phyloP scores from a whole-genome alignment of 2,113 vertebrate genomes.

The Lepidothrix coronata region DNA sequence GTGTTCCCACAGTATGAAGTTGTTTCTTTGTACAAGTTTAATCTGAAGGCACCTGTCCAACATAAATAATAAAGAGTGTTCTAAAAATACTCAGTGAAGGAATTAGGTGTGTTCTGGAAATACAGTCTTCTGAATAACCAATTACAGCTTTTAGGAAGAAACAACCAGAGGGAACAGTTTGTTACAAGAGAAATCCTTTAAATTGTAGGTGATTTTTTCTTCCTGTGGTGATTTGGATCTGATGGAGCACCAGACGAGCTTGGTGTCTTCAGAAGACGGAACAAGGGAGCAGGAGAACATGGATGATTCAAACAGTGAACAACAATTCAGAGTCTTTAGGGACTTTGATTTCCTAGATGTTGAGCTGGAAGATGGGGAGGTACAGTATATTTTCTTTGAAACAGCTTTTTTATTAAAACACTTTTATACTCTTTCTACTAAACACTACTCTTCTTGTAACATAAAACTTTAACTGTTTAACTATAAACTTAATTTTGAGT shows the following conservation, averaged over 20 bases:
- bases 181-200: slow-evolving; percentile 57
- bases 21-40: slow-evolving; percentile 71
- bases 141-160: slow-evolving; percentile 61
- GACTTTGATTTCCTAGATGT: slow-evolving; percentile 99
- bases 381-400: slow-evolving; percentile 68
- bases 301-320: slow-evolving; percentile 95
- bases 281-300: slow-evolving; percentile 91
- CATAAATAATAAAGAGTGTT: slow-evolving; percentile 81
- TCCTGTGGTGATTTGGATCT: slow-evolving; percentile 97
- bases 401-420: background rate
- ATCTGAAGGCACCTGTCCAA: slow-evolving; percentile 83
- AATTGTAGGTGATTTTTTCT: slow-evolving; percentile 93
- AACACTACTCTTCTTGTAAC: slow-evolving; percentile 15
- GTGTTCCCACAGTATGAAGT: slow-evolving; percentile 66
- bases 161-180: slow-evolving; percentile 39
- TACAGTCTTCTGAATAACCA: slow-evolving; percentile 61
- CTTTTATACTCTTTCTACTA: slow-evolving; percentile 15
- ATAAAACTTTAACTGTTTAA: slow-evolving; percentile 14
- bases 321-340: slow-evolving; percentile 96
- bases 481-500: slow-evolving; percentile 30
- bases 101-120: slow-evolving; percentile 84
- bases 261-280: slow-evolving; percentile 95
- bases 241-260: slow-evolving; percentile 92
- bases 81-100: slow-evolving; percentile 83
- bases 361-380: slow-evolving; percentile 98